Evolutionary conservation across 1,140 invertebrate species (phyloP).

Genomic region (Macrotrachela quadricornifera): DNA sequence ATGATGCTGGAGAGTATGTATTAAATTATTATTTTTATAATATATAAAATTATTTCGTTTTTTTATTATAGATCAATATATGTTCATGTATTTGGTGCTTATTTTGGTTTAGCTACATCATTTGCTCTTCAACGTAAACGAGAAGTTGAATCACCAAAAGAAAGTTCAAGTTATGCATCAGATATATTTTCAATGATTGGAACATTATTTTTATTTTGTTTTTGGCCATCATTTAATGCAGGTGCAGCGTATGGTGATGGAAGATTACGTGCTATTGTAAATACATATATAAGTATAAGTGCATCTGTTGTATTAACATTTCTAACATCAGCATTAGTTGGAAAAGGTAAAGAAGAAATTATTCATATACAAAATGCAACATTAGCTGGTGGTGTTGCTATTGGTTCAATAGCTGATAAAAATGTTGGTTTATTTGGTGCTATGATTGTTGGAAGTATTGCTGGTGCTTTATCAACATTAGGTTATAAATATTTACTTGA

Average conservation of each 20-base stretch:
- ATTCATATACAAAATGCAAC: slow-evolving; percentile 36
- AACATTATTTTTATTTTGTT: slow-evolving; percentile 19
- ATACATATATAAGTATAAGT: slow-evolving; percentile 67
- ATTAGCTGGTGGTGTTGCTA: slow-evolving; percentile 38
- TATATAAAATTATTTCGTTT: too few species aligned
- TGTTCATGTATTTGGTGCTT: slow-evolving; percentile 78
- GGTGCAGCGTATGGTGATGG: slow-evolving; percentile 45
- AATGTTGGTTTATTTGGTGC: slow-evolving; percentile 66
- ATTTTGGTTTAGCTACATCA: slow-evolving; percentile 70
- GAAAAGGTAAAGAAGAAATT: slow-evolving; percentile 17
- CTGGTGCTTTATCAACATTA: slow-evolving; percentile 56
- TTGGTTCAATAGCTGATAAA: slow-evolving; percentile 46
- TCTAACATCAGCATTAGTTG: slow-evolving; percentile 53
- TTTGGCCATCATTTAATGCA: slow-evolving; percentile 64
- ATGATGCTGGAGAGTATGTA: too few species aligned
- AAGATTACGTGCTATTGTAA: slow-evolving; percentile 63
- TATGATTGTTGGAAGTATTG: slow-evolving; percentile 52
- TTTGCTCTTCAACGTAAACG: slow-evolving; percentile 33
- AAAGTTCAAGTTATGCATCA: slow-evolving; percentile 53
- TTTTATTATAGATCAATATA: slow-evolving; percentile 46
- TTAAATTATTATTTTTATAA: too few species aligned
- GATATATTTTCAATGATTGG: slow-evolving; percentile 83
- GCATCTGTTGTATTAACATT: slow-evolving; percentile 61
- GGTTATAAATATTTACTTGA: slow-evolving; percentile 67
- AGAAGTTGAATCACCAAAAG: slow-evolving; percentile 35